Percentiles rank a stretch among this genome's conserved stretches.
These are phyloP conservation scores for Heterotis niloticus DNA, from an alignment of 2,113 vertebrate genomes.

Conservation along the genomic window DNA sequence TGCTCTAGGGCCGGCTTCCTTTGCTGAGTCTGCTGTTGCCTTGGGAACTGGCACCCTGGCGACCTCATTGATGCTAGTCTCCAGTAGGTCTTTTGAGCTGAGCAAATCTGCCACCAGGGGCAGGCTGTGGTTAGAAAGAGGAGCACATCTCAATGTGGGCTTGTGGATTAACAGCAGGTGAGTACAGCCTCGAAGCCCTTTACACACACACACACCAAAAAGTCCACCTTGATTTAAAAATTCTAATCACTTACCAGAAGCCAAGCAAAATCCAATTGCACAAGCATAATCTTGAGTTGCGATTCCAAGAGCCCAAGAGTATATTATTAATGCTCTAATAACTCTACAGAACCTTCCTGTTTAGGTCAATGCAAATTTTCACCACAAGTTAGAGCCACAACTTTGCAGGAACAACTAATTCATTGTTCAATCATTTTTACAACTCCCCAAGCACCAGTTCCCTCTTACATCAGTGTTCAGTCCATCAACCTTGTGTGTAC, in stretches of 20 bases:
- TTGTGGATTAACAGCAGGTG: constrained; percentile 26
- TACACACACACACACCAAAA: background rate
- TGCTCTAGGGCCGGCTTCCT: constrained; percentile 51
- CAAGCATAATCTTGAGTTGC: background rate
- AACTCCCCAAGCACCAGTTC: background rate
- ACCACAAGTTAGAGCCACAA: background rate
- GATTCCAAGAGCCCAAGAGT: background rate
- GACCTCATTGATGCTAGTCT: constrained; percentile 70
- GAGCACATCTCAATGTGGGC: constrained; percentile 16
- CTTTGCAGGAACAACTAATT: background rate
- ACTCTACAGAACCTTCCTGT: background rate
- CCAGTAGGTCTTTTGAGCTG: constrained; percentile 65
- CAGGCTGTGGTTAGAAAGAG: constrained; percentile 60
- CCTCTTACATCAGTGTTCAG: background rate
- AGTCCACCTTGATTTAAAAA: background rate
- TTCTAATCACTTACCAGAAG: constrained; percentile 20
- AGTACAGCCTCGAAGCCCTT: constrained; percentile 18
- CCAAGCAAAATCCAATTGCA: constrained; percentile 4
- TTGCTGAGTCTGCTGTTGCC: constrained; percentile 43
- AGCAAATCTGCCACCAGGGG: constrained; percentile 62
- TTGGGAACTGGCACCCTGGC: constrained; percentile 46
- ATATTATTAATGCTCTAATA: constrained; percentile 10
- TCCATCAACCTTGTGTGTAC: no score
- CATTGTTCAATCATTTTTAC: background rate
- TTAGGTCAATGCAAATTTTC: background rate